A percentile compares a stretch with the other conserved stretches of the same genome.
Evolutionary conservation across 2,113 vertebrate genomes (phyloP).

Genomic region (Zosterops japonicus): DNA sequence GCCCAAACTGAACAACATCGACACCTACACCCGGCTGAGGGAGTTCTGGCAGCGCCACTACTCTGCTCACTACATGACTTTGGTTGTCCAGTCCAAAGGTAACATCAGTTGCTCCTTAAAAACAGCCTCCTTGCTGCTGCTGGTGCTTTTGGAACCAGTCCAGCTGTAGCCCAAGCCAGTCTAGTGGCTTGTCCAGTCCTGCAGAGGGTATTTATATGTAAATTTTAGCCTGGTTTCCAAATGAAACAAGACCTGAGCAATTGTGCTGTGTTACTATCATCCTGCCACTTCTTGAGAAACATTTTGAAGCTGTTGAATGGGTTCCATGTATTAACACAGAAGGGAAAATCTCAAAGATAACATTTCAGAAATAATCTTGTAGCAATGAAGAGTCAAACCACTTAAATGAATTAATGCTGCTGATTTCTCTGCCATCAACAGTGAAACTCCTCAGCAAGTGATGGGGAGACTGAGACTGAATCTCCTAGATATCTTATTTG

Average conservation of each 20-base stretch:
- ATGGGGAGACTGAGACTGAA: not conserved
- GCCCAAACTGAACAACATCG: conserved; percentile 85
- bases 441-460: not conserved
- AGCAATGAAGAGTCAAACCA: not conserved
- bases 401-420: not conserved
- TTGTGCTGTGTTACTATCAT: not conserved
- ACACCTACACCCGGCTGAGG: conserved; percentile 87
- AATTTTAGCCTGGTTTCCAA: conserved; percentile 31
- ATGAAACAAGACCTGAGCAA: not conserved
- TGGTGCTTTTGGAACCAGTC: not conserved
- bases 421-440: not conserved
- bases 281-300: not conserved
- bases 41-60: conserved; percentile 92
- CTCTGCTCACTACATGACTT: conserved; percentile 95
- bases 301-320: not conserved
- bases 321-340: not conserved
- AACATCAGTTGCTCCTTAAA: not conserved
- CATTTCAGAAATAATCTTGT: not conserved
- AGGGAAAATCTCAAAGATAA: not conserved
- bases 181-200: not conserved
- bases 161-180: not conserved
- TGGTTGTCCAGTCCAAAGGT: conserved; percentile 96
- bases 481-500: not conserved
- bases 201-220: conserved; percentile 12
- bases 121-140: not conserved